A percentile compares a stretch with the other conserved stretches of the same genome.
Conservation (phyloP, 2,113 vertebrate species). For the crab-eating macaque (Macaca fascicularis) region T2T-MFA8v1.1 NC_088395.1:94038501-94039000, state of each 20-base stretch:
- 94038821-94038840: neutral
- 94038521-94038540: neutral
- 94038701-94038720: neutral
- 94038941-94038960: neutral
- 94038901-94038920: neutral
- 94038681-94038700: neutral
- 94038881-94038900: neutral
- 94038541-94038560: neutral
- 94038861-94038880: neutral
- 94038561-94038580: neutral
- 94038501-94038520: neutral
- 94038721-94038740: neutral
- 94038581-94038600: neutral
- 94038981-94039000: neutral
- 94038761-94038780: neutral
- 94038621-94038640: neutral
- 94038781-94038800: neutral
- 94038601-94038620: neutral
- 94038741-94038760: neutral
- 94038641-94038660: neutral
- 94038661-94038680: neutral
- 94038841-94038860: neutral
- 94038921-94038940: neutral
- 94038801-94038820: neutral
- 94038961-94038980: neutral